Conservation (phyloP, 2,888 invertebrate species). For the Eustalomyia histrio region DNA sequence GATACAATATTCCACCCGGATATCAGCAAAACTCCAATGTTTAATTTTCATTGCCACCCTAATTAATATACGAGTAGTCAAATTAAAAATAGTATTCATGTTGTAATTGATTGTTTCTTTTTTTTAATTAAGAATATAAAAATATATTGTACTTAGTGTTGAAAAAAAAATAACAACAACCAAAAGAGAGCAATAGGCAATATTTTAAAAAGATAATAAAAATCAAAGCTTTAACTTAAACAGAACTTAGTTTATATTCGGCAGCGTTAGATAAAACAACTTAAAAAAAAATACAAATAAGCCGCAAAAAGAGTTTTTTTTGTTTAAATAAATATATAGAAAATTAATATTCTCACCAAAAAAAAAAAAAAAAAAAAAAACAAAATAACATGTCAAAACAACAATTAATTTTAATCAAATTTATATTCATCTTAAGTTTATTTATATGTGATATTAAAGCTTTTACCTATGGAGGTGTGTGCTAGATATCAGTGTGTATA, state of each 20-base stretch:
- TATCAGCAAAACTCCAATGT: no score
- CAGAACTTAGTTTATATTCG: conserved; percentile 18
- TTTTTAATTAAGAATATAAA: not conserved
- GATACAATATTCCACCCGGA: no score
- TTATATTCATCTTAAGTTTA: conserved; percentile 32
- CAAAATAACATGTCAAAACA: conserved; percentile 33
- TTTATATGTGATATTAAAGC: conserved; percentile 34
- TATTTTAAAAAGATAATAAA: not conserved
- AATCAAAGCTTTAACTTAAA: not conserved
- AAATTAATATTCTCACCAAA: not conserved
- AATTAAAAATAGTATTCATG: not conserved
- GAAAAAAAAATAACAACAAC: not conserved
- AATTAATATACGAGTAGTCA: no score
- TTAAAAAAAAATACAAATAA: not conserved
- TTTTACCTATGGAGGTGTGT: conserved; percentile 51
- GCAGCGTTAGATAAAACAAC: not conserved
- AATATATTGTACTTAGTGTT: not conserved
- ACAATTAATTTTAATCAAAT: conserved; percentile 32
- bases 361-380: conserved; percentile 15
- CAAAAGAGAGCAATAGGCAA: not conserved
- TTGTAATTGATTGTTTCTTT: not conserved
- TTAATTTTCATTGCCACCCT: no score
- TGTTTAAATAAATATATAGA: not conserved
- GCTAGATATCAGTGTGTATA: not conserved
- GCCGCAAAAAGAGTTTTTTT: not conserved